Percentiles rank a stretch among this genome's conserved stretches.
Conservation (phyloP, 2,113 vertebrate species). For the Petrocephalus zakoni region DNA sequence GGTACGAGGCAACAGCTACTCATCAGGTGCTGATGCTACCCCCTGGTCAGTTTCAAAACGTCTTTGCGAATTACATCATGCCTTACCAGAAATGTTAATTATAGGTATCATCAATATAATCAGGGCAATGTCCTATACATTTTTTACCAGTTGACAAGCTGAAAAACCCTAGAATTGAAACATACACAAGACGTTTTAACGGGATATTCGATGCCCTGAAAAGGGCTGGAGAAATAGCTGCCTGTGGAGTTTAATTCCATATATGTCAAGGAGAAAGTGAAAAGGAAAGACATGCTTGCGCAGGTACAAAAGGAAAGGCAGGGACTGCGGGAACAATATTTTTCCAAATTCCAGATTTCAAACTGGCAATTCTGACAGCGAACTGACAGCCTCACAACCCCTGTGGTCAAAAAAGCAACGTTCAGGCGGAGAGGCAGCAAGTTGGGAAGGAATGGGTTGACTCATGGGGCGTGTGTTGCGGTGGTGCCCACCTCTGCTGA, state of each 20-base stretch:
- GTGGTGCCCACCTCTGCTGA: not conserved
- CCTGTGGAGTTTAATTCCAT: constrained; percentile 4
- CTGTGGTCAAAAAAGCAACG: not conserved
- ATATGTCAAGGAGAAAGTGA: not conserved
- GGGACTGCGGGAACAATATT: not conserved
- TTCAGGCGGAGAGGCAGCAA: not conserved
- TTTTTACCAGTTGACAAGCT: not conserved
- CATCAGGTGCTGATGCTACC: not conserved
- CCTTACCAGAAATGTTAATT: not conserved
- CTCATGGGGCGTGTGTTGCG: not conserved
- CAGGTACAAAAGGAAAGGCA: not conserved
- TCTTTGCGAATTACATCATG: not conserved
- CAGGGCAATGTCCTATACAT: not conserved
- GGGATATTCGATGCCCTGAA: not conserved
- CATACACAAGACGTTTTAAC: not conserved
- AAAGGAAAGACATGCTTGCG: not conserved
- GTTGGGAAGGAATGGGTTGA: not conserved
- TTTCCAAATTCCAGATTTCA: constrained; percentile 3
- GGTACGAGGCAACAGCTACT: not conserved
- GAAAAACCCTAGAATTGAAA: not conserved
- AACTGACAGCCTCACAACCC: not conserved
- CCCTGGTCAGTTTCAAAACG: not conserved
- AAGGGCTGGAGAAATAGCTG: not conserved
- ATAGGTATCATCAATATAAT: not conserved
- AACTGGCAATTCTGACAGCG: not conserved